These are phyloP conservation scores for Microcebus ravelobensis DNA, from an alignment of 2,113 vertebrate species.

Conservation along the genomic window DNA sequence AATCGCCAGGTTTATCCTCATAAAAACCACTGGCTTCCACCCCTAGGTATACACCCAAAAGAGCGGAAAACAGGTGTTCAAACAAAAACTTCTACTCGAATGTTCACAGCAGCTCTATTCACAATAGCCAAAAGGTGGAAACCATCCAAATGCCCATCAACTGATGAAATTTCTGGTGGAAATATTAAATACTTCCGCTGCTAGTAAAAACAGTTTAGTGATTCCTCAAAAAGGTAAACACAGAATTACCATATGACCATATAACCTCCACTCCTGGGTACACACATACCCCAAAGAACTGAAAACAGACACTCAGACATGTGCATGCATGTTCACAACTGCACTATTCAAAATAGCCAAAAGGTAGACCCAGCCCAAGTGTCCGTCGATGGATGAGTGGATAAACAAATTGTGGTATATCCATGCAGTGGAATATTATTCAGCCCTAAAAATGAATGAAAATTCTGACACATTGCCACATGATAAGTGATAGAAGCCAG, in stretches of 20 bases:
- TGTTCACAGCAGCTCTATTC: background rate
- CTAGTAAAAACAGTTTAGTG: too few relatives aligned
- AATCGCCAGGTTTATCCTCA: slow-evolving; percentile 20
- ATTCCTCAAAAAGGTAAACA: background rate
- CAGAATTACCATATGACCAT: too few relatives aligned
- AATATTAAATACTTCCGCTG: background rate
- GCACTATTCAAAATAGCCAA: background rate
- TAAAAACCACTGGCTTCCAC: slow-evolving; percentile 6
- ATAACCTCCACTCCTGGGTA: background rate
- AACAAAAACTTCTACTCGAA: background rate
- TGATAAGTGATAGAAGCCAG: background rate
- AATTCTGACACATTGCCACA: background rate
- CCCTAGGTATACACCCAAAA: background rate
- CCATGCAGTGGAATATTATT: background rate
- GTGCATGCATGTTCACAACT: background rate
- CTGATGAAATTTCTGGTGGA: background rate
- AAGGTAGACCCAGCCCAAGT: slow-evolving; percentile 3
- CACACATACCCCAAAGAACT: background rate
- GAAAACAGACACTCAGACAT: slow-evolving; percentile 4
- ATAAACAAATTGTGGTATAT: background rate
- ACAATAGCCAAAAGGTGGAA: background rate
- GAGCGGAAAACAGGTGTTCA: background rate
- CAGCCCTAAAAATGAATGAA: background rate
- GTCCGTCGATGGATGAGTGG: background rate
- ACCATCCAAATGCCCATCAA: background rate